Evolutionary conservation across 2,888 invertebrate genomes (phyloP).

Genomic region (Didymodactylos carnosus): DNA sequence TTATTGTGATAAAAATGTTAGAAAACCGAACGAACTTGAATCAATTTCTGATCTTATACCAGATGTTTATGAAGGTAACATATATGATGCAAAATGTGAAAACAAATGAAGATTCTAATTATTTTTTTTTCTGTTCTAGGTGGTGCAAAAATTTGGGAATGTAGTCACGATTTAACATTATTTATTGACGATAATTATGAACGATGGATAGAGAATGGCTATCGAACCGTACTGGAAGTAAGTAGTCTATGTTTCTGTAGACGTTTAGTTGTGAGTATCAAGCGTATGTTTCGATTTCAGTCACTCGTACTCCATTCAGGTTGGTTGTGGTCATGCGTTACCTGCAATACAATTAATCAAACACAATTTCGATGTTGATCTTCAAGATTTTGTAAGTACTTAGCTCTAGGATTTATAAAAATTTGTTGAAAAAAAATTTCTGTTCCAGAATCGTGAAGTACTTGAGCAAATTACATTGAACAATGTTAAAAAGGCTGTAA

Average conservation of each 20-base stretch:
- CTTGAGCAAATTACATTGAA: conserved; percentile 57
- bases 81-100: not conserved
- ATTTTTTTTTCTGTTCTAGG: conserved; percentile 41
- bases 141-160: conserved; percentile 87
- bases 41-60: conserved; percentile 18
- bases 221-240: not conserved
- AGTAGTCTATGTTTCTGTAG: not conserved
- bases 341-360: conserved; percentile 57
- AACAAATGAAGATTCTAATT: not conserved
- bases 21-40: no score
- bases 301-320: conserved; percentile 27
- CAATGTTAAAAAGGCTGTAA: conserved; percentile 50
- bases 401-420: no score
- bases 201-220: conserved; percentile 38
- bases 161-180: conserved; percentile 57
- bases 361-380: conserved; percentile 49
- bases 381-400: conserved; percentile 87
- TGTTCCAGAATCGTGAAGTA: conserved; percentile 58
- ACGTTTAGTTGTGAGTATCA: not conserved
- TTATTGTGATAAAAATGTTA: no score
- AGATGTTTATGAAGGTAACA: conserved; percentile 21
- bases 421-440: not conserved
- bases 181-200: conserved; percentile 39
- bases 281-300: not conserved
- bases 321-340: conserved; percentile 77